phyloP scores from a whole-genome alignment of 23 tunicate genomes.

The Trididemnum miniatum region DNA sequence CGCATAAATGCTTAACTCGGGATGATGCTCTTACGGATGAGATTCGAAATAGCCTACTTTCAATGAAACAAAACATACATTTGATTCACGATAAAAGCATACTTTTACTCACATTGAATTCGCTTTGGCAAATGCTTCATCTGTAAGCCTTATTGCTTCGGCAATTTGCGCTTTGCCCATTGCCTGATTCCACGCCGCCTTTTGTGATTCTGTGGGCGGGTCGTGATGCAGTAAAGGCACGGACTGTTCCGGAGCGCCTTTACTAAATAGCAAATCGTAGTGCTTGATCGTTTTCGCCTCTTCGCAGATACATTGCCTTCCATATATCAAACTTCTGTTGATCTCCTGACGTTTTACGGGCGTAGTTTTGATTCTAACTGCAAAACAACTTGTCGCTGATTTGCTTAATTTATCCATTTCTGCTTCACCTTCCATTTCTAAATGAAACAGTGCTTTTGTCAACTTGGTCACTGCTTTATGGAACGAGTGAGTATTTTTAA shows the following conservation, averaged over 20 bases:
- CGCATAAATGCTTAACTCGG: too few species aligned
- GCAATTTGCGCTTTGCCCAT: conserved; percentile 11
- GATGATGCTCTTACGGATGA: too few species aligned
- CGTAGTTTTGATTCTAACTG: too few species aligned
- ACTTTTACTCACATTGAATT: not conserved
- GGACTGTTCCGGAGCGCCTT: not conserved
- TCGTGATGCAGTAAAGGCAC: not conserved
- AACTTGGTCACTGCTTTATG: not conserved
- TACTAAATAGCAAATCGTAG: not conserved
- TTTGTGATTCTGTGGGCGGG: not conserved
- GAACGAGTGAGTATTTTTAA: too few species aligned
- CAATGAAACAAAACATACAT: too few species aligned
- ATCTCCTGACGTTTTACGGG: not conserved
- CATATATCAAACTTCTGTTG: not conserved
- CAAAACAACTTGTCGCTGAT: not conserved
- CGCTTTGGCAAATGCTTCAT: not conserved
- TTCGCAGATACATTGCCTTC: not conserved
- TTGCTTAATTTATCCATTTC: not conserved
- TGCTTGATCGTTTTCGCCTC: not conserved
- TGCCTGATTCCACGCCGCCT: not conserved
- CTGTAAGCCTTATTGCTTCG: conserved; percentile 1
- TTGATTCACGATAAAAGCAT: too few species aligned
- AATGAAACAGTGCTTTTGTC: not conserved
- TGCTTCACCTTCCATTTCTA: not conserved
- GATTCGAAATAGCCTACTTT: too few species aligned